Base-by-base conservation (phyloP, 2,113 vertebrate species). In the Entelurus aequoreus region DNA sequence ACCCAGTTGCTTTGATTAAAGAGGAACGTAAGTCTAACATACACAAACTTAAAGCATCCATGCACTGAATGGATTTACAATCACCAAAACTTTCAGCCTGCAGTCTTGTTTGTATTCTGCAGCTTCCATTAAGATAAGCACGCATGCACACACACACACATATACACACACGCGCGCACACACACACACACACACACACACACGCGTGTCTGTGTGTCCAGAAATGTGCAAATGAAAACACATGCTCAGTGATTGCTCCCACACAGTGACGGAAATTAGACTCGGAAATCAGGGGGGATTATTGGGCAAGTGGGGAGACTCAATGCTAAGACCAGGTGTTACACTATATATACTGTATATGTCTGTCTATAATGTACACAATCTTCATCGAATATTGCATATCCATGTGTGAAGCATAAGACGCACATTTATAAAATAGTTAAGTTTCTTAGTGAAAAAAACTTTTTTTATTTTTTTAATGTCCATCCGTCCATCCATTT, bases 211-310 rank as follows among this genome's bases (percentile, higher is more conserved):
- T 48, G 1, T 36, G 53, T 57, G 37, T 40, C 50, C 14, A 57
- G 21, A 75, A 63, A 52, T 37, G 40, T 55, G 55, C 63, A 76
- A 84, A 81, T 63, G 48, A 79, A 65, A 49, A 37, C 66, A 72
- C 55, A 61, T 57, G 46, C 53, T 60, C 75, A 49, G 53, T 78
- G 44, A 70, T 62, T 77, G 64, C 65, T 83, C 71, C 80, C 66
- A 85, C 74, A 69, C 68, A 79, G 57, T 5, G 35, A 48, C 67
- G 69, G 64, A 80, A 84, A 82, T 76, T 64, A 75, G 51, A 73
- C 54, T 44, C 36, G 55, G 74, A 76, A 82, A 79, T 76, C 66
- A 70, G 60, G 58, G 65, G 61, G 54, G 61, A 81, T 78, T 75
- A 75, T 65, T 77, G 63, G 67, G 48, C 70, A 48, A 59, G 60